Evolutionary conservation across 2,888 invertebrate genomes (phyloP), one percentile per base, ranked within the genome.

Genomic region (Yponomeuta sedellus): DNA sequence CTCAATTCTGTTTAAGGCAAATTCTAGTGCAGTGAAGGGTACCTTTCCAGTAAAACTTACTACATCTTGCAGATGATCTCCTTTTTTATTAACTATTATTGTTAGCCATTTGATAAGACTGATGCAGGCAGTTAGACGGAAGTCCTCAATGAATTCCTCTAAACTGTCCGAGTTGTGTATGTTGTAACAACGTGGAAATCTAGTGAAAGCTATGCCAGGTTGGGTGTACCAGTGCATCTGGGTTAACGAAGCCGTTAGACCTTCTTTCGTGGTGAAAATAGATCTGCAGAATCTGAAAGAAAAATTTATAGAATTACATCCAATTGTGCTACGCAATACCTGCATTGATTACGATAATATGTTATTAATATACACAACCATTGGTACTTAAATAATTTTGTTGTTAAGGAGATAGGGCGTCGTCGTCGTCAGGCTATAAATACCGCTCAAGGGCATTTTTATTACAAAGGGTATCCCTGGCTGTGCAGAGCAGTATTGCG

Each of bases 181-280:
- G 83, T 95, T 94, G 85, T 97, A 97, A 80, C 97, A 97, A 44
- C 98, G 93, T 0, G 98, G 98, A 81, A 97, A 98, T 71, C 95
- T 94, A 10, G 96, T 94, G 70, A 95, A 91, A 0, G 97, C 94
- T 40, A 96, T 94, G 10, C 95, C 96, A 10, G 95, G 94, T 73
- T 97, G 96, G 64, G 94, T 95, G 79, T 95, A 95, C 96, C 97
- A 97, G 78, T 97, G 95, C 88, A 96, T 94, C 79, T 97, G 96
- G 64, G 95, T 94, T 57, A 97, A 84, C 68, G 95, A 94, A 25
- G 93, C 90, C 71, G 96, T 96, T 44, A 97, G 83, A 2, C 97
- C 97, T 82, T 97, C 97, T 92, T 98, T 98, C 0, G 98, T 97
- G 0, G 98, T 98, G 79, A 98, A 98, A 65, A 95, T 93, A 0